These are phyloP conservation scores for Heterotilapia buettikoferi DNA, from an alignment of 2,113 vertebrate species.

Conservation along the genomic window DNA sequence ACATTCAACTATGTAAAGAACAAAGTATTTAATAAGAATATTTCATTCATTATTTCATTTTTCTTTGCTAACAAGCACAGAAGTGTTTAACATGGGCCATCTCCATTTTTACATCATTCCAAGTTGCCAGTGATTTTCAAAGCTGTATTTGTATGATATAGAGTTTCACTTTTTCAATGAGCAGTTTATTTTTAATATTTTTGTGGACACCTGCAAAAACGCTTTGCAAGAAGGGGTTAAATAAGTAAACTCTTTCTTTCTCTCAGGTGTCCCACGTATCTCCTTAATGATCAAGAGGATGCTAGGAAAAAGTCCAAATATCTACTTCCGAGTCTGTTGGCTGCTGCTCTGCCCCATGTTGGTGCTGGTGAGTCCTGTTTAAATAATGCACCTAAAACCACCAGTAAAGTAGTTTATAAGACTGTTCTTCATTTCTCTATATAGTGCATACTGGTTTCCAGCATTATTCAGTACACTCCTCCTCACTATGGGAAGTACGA, in stretches of 20 bases:
- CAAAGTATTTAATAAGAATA: too few relatives aligned
- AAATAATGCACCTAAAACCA: neutral
- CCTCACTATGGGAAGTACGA: conserved; percentile 63
- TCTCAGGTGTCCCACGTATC: conserved; percentile 51
- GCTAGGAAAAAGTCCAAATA: conserved; percentile 55
- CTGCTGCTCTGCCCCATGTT: conserved; percentile 60
- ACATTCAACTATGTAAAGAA: too few relatives aligned
- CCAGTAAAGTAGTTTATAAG: neutral
- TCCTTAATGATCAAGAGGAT: conserved; percentile 64
- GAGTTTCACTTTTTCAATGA: neutral
- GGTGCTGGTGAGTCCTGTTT: conserved; percentile 62
- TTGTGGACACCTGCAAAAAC: neutral
- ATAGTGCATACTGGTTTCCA: conserved; percentile 67
- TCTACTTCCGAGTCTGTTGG: conserved; percentile 71
- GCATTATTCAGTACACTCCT: conserved; percentile 66
- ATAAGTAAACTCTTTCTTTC: neutral
- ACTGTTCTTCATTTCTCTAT: neutral
- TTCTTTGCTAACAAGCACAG: neutral
- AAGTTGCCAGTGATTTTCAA: neutral
- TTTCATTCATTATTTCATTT: too few relatives aligned
- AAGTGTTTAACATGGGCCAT: neutral
- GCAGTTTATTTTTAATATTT: neutral
- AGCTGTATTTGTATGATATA: too few relatives aligned
- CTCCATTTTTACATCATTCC: neutral
- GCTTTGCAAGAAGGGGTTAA: neutral